phyloP scores from a whole-genome alignment of 2,113 vertebrate species.

The Mugil cephalus region DNA sequence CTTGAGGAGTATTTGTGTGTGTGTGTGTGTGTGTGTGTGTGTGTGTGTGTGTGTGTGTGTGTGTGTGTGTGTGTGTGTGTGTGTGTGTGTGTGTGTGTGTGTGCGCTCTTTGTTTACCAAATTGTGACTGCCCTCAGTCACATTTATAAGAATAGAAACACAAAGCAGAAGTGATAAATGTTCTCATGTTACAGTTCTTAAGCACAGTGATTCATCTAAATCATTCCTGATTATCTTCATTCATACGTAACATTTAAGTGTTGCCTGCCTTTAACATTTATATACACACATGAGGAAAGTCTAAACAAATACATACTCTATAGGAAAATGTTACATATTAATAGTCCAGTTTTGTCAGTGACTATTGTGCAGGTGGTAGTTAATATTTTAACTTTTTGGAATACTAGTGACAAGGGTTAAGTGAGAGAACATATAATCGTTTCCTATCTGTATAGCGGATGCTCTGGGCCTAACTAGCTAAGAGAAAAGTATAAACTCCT shows the following conservation, averaged over 20 bases:
- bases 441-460: no score
- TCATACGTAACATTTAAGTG: neutral
- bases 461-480: neutral
- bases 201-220: neutral
- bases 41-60: no score
- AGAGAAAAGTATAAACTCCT: neutral
- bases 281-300: neutral
- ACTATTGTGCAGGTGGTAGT: neutral
- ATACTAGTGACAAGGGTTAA: no score
- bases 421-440: no score
- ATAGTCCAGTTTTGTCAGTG: neutral
- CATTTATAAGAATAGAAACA: constrained; percentile 19
- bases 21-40: no score
- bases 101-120: constrained; percentile 29
- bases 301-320: no score
- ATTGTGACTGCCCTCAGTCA: constrained; percentile 30
- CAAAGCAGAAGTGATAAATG: neutral
- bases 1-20: no score
- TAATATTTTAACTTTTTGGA: neutral
- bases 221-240: neutral
- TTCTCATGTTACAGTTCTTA: no score
- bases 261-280: neutral
- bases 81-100: no score
- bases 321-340: no score
- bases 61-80: no score